These are phyloP conservation scores for Lasiurus borealis DNA, from an alignment of 2,113 vertebrate species.

Conservation along the genomic window DNA sequence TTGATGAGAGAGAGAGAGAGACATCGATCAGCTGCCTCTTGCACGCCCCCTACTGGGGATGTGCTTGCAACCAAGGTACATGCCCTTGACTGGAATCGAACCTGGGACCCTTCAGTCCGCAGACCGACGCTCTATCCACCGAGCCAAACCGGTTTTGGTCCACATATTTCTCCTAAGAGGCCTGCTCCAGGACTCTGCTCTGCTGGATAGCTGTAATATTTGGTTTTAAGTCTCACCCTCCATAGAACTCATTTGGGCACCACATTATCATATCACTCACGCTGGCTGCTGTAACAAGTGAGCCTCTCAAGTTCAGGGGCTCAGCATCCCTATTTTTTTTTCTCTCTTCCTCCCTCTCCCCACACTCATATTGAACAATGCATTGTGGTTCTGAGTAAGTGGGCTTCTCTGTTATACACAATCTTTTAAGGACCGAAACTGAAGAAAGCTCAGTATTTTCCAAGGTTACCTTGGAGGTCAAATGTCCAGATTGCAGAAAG, in stretches of 20 bases:
- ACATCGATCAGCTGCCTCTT: too few relatives aligned
- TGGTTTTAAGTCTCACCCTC: background rate
- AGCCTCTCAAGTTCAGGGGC: background rate
- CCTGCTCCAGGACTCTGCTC: background rate
- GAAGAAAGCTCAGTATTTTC: background rate
- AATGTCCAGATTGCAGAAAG: background rate
- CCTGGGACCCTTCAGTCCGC: too few relatives aligned
- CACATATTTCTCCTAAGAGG: background rate
- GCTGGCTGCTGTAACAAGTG: background rate
- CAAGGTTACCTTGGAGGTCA: background rate
- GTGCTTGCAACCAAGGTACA: too few relatives aligned
- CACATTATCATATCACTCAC: background rate
- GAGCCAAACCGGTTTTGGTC: too few relatives aligned
- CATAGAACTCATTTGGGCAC: background rate
- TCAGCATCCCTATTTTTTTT: background rate
- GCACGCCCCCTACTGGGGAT: too few relatives aligned
- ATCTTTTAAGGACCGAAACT: background rate
- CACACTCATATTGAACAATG: background rate
- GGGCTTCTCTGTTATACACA: background rate
- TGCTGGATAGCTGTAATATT: background rate
- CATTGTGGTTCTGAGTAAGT: background rate
- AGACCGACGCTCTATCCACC: too few relatives aligned
- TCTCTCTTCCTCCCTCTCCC: background rate
- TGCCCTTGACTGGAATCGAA: too few relatives aligned
- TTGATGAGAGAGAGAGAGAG: too few relatives aligned